phyloP scores from a whole-genome alignment of 2,113 vertebrate genomes.

The Saguinus imperator region DNA sequence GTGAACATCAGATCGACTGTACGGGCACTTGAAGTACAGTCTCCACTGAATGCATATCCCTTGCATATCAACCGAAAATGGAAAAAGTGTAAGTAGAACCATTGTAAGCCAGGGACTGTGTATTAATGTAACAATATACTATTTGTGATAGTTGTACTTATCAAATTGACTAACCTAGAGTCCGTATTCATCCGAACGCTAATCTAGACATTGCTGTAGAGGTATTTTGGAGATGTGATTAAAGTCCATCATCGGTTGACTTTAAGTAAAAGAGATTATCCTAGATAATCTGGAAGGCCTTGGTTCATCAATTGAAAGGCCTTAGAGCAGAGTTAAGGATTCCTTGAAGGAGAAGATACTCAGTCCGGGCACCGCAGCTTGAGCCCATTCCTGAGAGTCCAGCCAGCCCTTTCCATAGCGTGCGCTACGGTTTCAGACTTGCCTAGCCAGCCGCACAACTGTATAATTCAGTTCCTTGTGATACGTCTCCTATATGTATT shows the following conservation, averaged over 20 bases:
- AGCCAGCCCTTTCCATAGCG: background rate
- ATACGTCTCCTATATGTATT: background rate
- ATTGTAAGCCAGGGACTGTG: background rate
- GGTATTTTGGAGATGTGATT: background rate
- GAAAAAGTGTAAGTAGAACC: background rate
- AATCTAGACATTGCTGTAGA: background rate
- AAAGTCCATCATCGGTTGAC: background rate
- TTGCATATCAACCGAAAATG: background rate
- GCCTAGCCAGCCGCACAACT: background rate
- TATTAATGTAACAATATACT: background rate
- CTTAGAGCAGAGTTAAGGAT: background rate
- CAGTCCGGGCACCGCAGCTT: background rate
- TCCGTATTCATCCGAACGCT: background rate
- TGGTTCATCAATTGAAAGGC: background rate
- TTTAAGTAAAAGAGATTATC: background rate
- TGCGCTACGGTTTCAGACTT: background rate
- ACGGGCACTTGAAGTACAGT: background rate
- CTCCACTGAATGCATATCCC: background rate
- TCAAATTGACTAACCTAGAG: background rate
- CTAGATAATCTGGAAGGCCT: background rate
- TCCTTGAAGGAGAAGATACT: background rate
- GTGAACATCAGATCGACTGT: background rate
- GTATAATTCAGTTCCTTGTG: background rate
- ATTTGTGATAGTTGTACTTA: background rate
- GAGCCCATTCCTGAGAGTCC: background rate